Evolutionary conservation across 2,888 invertebrate species (phyloP), one percentile per base, ranked within the genome.

Genomic region (Eretmocerus hayati): DNA sequence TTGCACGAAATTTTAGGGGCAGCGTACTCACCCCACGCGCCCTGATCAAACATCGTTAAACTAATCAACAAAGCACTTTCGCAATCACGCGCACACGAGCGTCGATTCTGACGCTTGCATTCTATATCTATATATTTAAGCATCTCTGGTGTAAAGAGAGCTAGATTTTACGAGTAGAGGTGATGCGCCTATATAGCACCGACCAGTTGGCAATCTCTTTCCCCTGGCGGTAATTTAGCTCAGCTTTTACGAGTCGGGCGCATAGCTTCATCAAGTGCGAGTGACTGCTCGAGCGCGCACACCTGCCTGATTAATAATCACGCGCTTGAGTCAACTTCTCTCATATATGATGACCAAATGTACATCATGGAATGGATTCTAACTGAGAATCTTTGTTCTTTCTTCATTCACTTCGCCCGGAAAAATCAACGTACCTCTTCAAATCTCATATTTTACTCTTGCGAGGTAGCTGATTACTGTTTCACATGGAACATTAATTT

Each of bases 281-380:
- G 9, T n/a, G n/a, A n/a, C n/a, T n/a, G n/a, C n/a, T n/a, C n/a
- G n/a, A 19, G 3, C 19, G 16, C 38, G 9, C 22, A 26, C 21
- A 41, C 37, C 36, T 31, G 37, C 42, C 31, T 37, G 40, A 47
- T 47, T 47, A 46, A 41, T 46, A 37, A 41, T 46, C 26, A 35
- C 5, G 33, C 33, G 33, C 33, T 33, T 13, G n/a, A n/a, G n/a
- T n/a, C n/a, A n/a, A n/a, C n/a, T 33, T 15, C 33, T 13, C 33
- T 33, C 33, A 5, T 5, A 13, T 6, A 6, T 9, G 6, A 11
- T 26, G 26, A 9, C 8, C 11, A 9, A 9, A 11, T 26, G n/a
- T n/a, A n/a, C n/a, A n/a, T n/a, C n/a, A n/a, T n/a, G n/a, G n/a
- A n/a, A n/a, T n/a, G n/a, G n/a, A n/a, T n/a, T n/a, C n/a, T n/a